Evolutionary conservation across 2,888 invertebrate genomes (phyloP).

Genomic region (Polymixis lichenea): DNA sequence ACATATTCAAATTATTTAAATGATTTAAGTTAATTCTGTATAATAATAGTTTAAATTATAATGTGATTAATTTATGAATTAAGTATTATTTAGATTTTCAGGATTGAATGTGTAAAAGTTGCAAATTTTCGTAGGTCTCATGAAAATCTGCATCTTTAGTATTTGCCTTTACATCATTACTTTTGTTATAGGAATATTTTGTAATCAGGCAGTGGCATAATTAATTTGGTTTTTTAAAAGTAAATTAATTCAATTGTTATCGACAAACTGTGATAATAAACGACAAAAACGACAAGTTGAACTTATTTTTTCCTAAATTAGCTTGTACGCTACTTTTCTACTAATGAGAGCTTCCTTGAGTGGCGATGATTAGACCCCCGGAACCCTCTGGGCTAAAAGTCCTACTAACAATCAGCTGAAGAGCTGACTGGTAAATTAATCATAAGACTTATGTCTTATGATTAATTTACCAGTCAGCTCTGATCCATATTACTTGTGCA

Average conservation of each 20-base stretch:
- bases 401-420: background rate
- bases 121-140: constrained; percentile 78
- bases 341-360: background rate
- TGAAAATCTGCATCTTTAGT: constrained; percentile 81
- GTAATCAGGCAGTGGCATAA: constrained; percentile 53
- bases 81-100: constrained; percentile 53
- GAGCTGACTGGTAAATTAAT: background rate
- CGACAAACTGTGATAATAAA: constrained; percentile 81
- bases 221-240: constrained; percentile 50
- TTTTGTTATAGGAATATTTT: constrained; percentile 50
- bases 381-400: background rate
- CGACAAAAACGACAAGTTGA: constrained; percentile 66
- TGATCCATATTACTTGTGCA: background rate
- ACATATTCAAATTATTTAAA: constrained; percentile 58
- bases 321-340: background rate
- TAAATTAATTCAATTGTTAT: constrained; percentile 72
- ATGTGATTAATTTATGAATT: constrained; percentile 59
- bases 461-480: too few relatives aligned
- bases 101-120: constrained; percentile 68
- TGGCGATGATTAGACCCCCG: background rate
- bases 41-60: constrained; percentile 57
- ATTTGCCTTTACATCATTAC: constrained; percentile 48
- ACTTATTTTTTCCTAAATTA: constrained; percentile 13
- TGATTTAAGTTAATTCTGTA: constrained; percentile 43
- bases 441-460: background rate